Evolutionary conservation across 2,113 vertebrate species (phyloP), one percentile per base, ranked within the genome.

Genomic region (Neolamprologus hecqui): DNA sequence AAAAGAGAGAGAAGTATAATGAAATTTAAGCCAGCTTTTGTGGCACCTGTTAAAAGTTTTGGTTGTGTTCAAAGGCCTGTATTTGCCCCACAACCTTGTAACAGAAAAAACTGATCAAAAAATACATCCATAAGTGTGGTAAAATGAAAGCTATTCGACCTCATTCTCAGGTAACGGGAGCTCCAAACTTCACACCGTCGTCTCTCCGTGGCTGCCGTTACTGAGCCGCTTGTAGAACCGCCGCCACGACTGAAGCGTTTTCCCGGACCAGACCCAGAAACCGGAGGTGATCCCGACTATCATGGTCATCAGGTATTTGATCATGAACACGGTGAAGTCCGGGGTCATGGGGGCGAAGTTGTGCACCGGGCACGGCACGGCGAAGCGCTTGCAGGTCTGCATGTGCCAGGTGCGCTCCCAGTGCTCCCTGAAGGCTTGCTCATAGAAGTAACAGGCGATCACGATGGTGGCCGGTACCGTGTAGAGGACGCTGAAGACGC

Each of bases 231-330:
- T 98, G 94, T 99, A 99, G 93, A 99, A 99, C 88, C 97, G 96
- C 89, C 98, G 95, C 98, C 98, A 99, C 11, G 98, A 99, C 91
- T 99, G 98, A 45, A 99, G 97, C 5, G 98, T 99, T 94, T 99
- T 99, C 85, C 98, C 98, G 1, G 98, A 99, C 98, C 98, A 99
- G 94, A 99, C 98, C 98, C 98, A 99, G 93, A 99, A 99, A 75
- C 98, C 98, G 0, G 98, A 99, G 1, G 98, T 99, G 96, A 99
- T 99, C 19, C 98, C 98, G n/a, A 99, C 98, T 33, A 99, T 99
- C 98, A 99, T 98, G 95, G 98, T 99, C 98, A 99, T 99, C 93
- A 99, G 97, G 90, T 99, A 99, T 92, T 99, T 99, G 92, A 99
- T 99, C 98, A 99, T 98, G 94, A 99, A 99, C 80, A 99, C 98